These are phyloP conservation scores for Pocillopora verrucosa DNA, from an alignment of 64 coral and sea anemone species.

Conservation along the genomic window DNA sequence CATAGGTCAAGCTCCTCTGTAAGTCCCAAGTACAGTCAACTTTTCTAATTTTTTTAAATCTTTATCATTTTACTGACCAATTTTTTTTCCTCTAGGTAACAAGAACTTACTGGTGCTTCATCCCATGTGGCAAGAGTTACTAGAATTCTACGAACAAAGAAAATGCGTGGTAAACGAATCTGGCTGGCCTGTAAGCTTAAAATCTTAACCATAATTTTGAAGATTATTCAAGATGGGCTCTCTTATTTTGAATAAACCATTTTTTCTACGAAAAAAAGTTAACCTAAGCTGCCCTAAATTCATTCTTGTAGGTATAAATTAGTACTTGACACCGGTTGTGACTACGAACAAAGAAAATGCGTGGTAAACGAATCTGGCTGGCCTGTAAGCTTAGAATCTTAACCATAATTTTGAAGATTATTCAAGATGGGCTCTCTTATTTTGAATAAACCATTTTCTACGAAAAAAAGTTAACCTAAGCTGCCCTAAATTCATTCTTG, in stretches of 20 bases:
- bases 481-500: no score
- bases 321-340: no score
- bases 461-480: no score
- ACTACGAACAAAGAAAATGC: constrained; percentile 29
- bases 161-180: constrained; percentile 28
- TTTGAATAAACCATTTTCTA: no score
- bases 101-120: constrained; percentile 22
- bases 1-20: no score
- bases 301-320: no score
- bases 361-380: constrained; percentile 21
- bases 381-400: constrained; percentile 13
- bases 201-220: no score
- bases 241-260: no score
- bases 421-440: background rate
- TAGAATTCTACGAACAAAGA: constrained; percentile 31
- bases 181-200: constrained; percentile 5
- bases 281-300: no score
- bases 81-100: constrained; percentile 26
- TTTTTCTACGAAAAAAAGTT: no score
- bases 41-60: background rate
- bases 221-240: background rate
- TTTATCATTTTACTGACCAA: background rate
- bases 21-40: no score
- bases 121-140: constrained; percentile 18
- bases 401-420: background rate